Evolutionary conservation across 2,888 invertebrate genomes (phyloP).

Genomic region (Eilema depressum): DNA sequence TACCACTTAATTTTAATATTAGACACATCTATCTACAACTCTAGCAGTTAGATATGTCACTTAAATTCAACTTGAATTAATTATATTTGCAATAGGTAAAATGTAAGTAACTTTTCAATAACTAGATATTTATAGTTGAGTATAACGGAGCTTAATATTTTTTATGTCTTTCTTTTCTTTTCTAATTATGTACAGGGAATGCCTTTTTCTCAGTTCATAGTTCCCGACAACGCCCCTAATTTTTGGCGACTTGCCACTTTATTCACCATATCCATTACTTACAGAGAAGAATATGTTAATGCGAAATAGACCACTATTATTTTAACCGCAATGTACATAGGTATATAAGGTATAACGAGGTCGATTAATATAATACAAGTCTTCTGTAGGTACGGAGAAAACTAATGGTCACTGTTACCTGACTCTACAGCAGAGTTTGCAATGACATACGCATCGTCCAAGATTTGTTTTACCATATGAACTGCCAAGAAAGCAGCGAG

Average conservation of each 20-base stretch:
- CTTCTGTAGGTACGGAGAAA: not conserved
- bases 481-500: conserved; percentile 68
- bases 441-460: conserved; percentile 77
- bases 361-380: not conserved
- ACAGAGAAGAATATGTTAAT: not conserved
- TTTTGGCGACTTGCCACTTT: not conserved
- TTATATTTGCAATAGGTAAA: no score
- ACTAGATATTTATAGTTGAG: no score
- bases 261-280: not conserved
- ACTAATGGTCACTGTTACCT: conserved; percentile 48
- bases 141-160: no score
- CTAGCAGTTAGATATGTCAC: no score
- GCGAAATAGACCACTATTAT: not conserved
- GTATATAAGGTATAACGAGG: not conserved
- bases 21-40: no score
- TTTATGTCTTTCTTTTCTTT: no score
- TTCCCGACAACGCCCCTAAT: not conserved
- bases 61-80: no score
- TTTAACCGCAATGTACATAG: not conserved
- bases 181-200: not conserved
- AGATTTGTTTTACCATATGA: conserved; percentile 74
- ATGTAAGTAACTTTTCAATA: no score
- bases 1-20: no score
- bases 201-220: not conserved
- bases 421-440: conserved; percentile 70